Percentiles rank a stretch among this genome's conserved stretches.
These are phyloP conservation scores for Setipinna tenuifilis DNA, from an alignment of 2,797 vertebrate genomes.

Conservation along the genomic window DNA sequence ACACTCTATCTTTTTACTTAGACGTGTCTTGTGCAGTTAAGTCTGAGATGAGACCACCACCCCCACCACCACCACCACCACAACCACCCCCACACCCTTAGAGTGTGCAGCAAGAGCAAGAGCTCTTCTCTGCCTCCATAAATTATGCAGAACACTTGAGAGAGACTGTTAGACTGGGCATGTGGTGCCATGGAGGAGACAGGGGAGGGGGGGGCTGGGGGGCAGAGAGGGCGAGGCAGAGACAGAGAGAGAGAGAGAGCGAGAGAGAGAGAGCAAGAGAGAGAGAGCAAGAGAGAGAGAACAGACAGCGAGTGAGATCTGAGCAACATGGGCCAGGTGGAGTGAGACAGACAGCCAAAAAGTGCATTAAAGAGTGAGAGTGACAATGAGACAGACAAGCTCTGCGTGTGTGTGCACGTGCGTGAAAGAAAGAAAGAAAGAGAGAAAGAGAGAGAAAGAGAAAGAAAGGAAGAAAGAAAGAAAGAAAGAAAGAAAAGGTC, in stretches of 20 bases:
- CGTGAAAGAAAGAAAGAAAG: background rate
- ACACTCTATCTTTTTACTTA: background rate
- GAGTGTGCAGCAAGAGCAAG: constrained; percentile 13
- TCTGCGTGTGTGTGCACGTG: background rate
- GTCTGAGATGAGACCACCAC: constrained; percentile 16
- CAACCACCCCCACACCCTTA: constrained; percentile 27
- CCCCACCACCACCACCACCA: constrained; percentile 26
- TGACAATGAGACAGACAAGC: background rate
- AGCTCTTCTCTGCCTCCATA: constrained; percentile 21
- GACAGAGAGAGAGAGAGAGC: constrained; percentile 18
- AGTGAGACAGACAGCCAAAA: constrained; percentile 18
- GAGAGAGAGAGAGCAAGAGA: constrained; percentile 18
- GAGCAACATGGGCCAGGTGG: background rate
- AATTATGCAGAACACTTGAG: constrained; percentile 43
- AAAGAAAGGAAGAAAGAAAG: too few species aligned
- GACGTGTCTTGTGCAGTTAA: constrained; percentile 2
- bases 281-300: background rate
- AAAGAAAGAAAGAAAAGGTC: too few species aligned
- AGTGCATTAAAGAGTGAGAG: background rate
- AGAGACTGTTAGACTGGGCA: constrained; percentile 19
- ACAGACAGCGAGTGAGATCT: background rate
- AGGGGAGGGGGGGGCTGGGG: background rate
- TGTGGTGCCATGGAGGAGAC: background rate
- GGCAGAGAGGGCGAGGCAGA: background rate
- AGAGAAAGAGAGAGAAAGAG: too few species aligned